Conservation (phyloP, 2,797 vertebrate species). For the Lophura swinhoii region DNA sequence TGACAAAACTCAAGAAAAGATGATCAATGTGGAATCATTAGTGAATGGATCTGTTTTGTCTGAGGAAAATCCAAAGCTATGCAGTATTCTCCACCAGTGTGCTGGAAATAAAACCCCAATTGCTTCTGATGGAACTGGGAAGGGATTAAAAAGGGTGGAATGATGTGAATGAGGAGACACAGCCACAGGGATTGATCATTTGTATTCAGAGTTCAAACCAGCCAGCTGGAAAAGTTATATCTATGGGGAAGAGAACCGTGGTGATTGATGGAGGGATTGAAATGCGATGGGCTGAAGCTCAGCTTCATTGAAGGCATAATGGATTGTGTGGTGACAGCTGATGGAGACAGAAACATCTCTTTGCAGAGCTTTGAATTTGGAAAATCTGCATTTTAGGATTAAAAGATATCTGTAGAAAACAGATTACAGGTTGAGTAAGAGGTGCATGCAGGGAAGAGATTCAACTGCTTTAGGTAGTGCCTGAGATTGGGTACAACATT, state of each 20-base stretch:
- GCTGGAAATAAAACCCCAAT: background rate
- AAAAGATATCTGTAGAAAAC: background rate
- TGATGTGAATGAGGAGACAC: background rate
- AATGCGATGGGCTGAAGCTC: background rate
- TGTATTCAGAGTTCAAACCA: background rate
- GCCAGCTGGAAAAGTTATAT: background rate
- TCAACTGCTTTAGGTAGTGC: background rate
- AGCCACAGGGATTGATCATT: background rate
- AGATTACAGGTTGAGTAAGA: background rate
- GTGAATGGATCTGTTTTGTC: background rate
- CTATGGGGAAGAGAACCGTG: background rate
- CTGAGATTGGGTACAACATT: background rate
- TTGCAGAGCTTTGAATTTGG: background rate
- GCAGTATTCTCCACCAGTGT: background rate
- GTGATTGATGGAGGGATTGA: background rate
- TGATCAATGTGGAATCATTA: background rate
- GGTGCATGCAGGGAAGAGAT: background rate
- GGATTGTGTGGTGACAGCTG: fast-evolving
- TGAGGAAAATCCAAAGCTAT: background rate
- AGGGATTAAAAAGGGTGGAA: background rate
- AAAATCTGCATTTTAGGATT: background rate
- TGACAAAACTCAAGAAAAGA: background rate
- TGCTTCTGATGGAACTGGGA: background rate
- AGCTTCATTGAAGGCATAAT: background rate
- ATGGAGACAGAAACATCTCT: background rate